Evolutionary conservation across 2,113 vertebrate genomes (phyloP).

Genomic region (Xyrauchen texanus): DNA sequence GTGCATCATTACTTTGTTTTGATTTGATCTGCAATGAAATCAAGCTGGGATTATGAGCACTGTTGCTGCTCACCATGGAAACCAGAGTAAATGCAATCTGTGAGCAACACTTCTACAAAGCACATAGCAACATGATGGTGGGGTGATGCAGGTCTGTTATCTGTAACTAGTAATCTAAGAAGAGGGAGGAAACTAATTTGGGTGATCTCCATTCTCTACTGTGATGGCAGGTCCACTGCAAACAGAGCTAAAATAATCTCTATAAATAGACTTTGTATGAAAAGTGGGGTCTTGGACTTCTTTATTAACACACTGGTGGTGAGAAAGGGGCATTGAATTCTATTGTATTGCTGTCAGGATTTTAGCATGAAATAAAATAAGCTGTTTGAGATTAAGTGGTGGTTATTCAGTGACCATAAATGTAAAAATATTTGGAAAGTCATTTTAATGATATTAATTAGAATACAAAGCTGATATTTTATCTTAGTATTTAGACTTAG

Average conservation of each 20-base stretch:
- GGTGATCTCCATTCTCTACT: slow-evolving; percentile 45
- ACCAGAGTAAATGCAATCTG: slow-evolving; percentile 39
- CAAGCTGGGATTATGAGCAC: slow-evolving; percentile 47
- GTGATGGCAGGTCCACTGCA: slow-evolving; percentile 38
- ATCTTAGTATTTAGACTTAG: no score
- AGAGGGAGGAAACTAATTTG: slow-evolving; percentile 27
- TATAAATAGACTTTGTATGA: slow-evolving; percentile 55
- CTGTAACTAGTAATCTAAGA: slow-evolving; percentile 34
- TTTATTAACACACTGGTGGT: slow-evolving; percentile 29
- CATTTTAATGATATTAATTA: no score
- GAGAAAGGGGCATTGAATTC: slow-evolving; percentile 4
- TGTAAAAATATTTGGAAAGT: no score
- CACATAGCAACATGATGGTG: slow-evolving; percentile 30
- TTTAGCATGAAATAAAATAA: neutral
- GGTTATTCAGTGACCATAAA: no score
- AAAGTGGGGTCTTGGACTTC: slow-evolving; percentile 25
- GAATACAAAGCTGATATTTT: no score
- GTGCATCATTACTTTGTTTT: slow-evolving; percentile 49
- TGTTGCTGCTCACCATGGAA: slow-evolving; percentile 54
- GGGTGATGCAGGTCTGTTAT: slow-evolving; percentile 37
- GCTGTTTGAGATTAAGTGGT: neutral
- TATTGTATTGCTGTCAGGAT: neutral
- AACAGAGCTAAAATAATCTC: slow-evolving; percentile 57
- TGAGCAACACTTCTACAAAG: slow-evolving; percentile 23
- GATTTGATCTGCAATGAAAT: slow-evolving; percentile 54